These are phyloP conservation scores for Grantiella picta DNA, from an alignment of 2,113 vertebrate genomes.

Conservation along the genomic window DNA sequence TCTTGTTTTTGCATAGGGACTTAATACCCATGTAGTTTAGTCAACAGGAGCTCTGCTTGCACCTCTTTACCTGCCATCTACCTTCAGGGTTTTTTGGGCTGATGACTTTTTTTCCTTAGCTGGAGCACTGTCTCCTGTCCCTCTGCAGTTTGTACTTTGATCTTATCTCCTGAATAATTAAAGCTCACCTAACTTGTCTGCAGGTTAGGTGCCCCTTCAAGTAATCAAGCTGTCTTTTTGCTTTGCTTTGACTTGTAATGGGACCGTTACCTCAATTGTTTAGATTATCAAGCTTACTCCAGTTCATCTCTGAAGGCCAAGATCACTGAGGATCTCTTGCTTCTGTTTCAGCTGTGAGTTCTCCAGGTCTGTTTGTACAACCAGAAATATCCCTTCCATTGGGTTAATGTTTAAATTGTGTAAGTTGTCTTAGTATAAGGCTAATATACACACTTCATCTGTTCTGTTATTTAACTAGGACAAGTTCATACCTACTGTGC, in stretches of 20 bases:
- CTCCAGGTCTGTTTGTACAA: background rate
- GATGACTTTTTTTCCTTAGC: background rate
- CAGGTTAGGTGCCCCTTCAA: background rate
- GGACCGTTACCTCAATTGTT: background rate
- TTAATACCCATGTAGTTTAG: background rate
- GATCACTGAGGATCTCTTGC: background rate
- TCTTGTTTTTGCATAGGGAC: background rate
- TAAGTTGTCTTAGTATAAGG: background rate
- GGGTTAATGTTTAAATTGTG: background rate
- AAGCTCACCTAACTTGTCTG: background rate
- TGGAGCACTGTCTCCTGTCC: background rate
- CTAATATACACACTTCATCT: background rate
- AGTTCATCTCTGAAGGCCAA: background rate
- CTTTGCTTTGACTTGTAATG: background rate
- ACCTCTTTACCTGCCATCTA: background rate
- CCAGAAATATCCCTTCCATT: background rate
- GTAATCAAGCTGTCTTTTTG: background rate
- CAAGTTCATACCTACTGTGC: background rate
- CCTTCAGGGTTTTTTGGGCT: background rate
- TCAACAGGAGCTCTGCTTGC: background rate
- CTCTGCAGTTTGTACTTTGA: background rate
- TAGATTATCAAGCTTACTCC: background rate
- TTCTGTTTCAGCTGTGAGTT: background rate
- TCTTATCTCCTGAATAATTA: background rate
- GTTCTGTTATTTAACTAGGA: constrained; percentile 17